phyloP scores from a whole-genome alignment of 2,888 invertebrate genomes.

The Drosophila affinis region DNA sequence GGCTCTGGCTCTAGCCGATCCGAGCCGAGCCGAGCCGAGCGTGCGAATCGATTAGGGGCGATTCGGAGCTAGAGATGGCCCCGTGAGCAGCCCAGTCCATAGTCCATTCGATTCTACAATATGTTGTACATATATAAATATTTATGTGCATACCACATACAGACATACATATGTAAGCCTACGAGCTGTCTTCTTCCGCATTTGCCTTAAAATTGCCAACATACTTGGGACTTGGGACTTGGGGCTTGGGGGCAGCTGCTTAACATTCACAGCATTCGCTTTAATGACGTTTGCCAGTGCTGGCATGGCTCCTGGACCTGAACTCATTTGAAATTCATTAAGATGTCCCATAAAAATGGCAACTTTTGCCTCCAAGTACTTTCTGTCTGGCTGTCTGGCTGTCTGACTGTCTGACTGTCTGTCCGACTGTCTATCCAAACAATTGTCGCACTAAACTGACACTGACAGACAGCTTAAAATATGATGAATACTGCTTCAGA shows the following conservation, averaged over 20 bases:
- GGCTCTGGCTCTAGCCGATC: too few species aligned
- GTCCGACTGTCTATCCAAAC: constrained; percentile 44
- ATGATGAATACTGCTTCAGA: constrained; percentile 48
- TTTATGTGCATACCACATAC: background rate
- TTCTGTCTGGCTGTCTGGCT: background rate
- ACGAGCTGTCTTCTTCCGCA: constrained; percentile 30
- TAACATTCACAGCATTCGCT: constrained; percentile 48
- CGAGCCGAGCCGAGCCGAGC: too few species aligned
- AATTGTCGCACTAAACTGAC: constrained; percentile 61
- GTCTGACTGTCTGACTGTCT: background rate
- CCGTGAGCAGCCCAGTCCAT: background rate
- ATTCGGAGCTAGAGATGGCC: background rate
- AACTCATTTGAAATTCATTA: constrained; percentile 63
- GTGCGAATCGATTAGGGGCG: background rate
- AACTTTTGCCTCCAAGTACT: constrained; percentile 51
- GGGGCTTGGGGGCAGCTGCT: constrained; percentile 23
- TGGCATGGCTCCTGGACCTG: constrained; percentile 41
- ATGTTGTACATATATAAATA: background rate
- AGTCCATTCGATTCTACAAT: background rate
- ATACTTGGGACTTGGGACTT: constrained; percentile 3
- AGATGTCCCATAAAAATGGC: constrained; percentile 48
- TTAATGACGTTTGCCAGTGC: constrained; percentile 47
- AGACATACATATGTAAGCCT: background rate
- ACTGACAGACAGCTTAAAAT: constrained; percentile 55
- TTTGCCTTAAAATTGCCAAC: constrained; percentile 35